A percentile compares a stretch with the other conserved stretches of the same genome.
phyloP scores from a whole-genome alignment of 2,797 vertebrate species.

The Peromyscus nudipes region DNA sequence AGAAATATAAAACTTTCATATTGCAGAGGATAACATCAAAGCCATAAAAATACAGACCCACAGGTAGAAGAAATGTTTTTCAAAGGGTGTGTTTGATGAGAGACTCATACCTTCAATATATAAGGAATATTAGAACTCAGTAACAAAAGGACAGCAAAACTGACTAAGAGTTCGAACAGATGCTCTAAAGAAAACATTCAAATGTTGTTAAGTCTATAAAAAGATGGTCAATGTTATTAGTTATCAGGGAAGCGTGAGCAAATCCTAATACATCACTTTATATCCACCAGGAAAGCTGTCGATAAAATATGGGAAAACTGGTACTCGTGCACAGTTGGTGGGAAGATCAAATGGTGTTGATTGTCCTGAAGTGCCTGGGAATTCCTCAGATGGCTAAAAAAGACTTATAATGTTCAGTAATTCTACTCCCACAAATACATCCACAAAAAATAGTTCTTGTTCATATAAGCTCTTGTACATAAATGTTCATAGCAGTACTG shows the following conservation, averaged over 20 bases:
- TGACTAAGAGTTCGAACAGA: neutral
- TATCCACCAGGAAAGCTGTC: neutral
- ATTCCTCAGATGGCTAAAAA: neutral
- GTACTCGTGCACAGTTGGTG: neutral
- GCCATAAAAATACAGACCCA: neutral
- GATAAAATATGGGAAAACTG: neutral
- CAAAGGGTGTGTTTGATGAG: neutral
- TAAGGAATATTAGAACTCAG: conserved; percentile 23
- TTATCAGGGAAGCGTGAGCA: neutral
- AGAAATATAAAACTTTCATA: neutral
- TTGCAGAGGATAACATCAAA: neutral
- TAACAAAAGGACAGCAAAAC: conserved; percentile 37
- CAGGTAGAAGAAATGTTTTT: neutral
- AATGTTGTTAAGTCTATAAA: neutral
- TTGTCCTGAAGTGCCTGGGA: neutral
- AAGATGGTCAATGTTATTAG: neutral
- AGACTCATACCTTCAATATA: neutral
- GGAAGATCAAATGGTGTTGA: neutral
- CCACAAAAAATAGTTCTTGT: neutral
- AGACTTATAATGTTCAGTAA: neutral
- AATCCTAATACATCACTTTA: neutral
- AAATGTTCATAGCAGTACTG: neutral
- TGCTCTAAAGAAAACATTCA: conserved; percentile 18
- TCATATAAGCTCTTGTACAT: neutral
- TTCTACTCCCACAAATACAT: neutral